A percentile compares a stretch with the other conserved stretches of the same genome.
Conservation (phyloP, 2,888 invertebrate species). For the Stenchaetothrips biformis region DNA sequence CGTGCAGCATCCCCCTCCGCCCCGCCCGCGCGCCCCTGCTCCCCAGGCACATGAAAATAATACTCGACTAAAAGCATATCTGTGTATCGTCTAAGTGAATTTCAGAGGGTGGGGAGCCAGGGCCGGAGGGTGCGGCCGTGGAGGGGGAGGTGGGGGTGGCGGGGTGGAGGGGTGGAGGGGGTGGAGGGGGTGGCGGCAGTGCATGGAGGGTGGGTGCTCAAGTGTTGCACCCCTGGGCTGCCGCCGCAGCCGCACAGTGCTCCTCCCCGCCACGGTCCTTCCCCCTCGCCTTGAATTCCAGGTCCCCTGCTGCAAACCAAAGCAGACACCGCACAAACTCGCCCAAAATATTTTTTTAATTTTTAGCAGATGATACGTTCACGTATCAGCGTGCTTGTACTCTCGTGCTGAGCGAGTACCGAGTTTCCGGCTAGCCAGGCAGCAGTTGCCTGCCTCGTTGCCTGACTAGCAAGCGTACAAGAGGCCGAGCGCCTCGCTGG, state of each 20-base stretch:
- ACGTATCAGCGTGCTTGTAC: too few relatives aligned
- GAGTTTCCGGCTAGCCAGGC: too few relatives aligned
- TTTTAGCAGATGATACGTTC: too few relatives aligned
- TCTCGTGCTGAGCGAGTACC: too few relatives aligned
- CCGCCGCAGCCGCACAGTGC: not conserved
- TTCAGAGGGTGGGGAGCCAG: slow-evolving; percentile 9
- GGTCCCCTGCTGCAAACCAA: too few relatives aligned
- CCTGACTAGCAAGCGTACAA: too few relatives aligned
- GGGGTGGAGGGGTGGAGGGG: not conserved
- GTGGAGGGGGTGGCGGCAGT: not conserved
- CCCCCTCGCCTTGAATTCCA: not conserved
- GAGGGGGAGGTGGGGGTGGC: not conserved
- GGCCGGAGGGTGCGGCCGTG: not conserved
- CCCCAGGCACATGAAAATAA: slow-evolving; percentile 41
- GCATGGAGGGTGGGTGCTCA: not conserved
- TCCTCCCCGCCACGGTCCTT: not conserved
- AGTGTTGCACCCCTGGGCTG: not conserved
- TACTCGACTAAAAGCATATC: slow-evolving; percentile 43
- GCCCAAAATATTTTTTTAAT: too few relatives aligned
- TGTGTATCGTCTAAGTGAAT: slow-evolving; percentile 37
- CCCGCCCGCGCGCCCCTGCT: slow-evolving; percentile 28
- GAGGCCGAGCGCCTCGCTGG: too few relatives aligned
- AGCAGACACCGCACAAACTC: too few relatives aligned
- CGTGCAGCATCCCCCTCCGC: slow-evolving; percentile 26
- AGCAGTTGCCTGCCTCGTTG: too few relatives aligned